Evolutionary conservation across 2,113 vertebrate species (phyloP), one percentile per base, ranked within the genome.

Genomic region (Pygoscelis antarcticus): DNA sequence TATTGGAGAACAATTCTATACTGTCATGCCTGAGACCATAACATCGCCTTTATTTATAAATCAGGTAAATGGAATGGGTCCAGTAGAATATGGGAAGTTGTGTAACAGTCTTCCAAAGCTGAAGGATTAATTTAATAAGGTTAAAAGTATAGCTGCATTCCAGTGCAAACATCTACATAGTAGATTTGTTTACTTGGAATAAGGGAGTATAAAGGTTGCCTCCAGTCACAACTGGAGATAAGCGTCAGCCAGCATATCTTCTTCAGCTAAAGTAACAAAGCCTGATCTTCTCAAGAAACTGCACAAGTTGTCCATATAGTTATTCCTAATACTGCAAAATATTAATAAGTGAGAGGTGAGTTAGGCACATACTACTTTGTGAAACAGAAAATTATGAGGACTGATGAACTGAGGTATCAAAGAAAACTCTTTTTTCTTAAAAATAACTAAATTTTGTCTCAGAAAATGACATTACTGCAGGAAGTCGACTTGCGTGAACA

Each of bases 231-330:
- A 14, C 9, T 58, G 42, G 42, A 15, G 14, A 42, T 15, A 42
- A 46, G 4, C 0, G 0, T 40, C 54, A 83, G 10, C 5, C 22
- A 83, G 12, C 8, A 54, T 80, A 44, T 5, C 3, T 83, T 70
- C 34, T 32, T 44, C 70, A 69, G 15, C 8, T 72, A 26, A 52
- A 68, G 6, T 21, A 47, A 14, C 11, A 32, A 4, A 75, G 3
- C 11, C 7, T 68, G n/a, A 74, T 46, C 90, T 72, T 82, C n/a
- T 70, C 20, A 60, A 68, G 16, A 79, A 90, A 54, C 17, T 80
- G 10, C 11, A 16, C 2, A n/a, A 84, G 6, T 57, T 83, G 5
- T 54, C 15, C 6, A 40, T 27, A 26, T 19, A 64, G 17, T 51
- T 34, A 71, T 60, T 68, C 2, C 7, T 57, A 61, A 93, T 26